Percentiles rank a stretch among this genome's conserved stretches.
Evolutionary conservation across 2,888 invertebrate genomes (phyloP).

Genomic region (Phasia obesa): DNA sequence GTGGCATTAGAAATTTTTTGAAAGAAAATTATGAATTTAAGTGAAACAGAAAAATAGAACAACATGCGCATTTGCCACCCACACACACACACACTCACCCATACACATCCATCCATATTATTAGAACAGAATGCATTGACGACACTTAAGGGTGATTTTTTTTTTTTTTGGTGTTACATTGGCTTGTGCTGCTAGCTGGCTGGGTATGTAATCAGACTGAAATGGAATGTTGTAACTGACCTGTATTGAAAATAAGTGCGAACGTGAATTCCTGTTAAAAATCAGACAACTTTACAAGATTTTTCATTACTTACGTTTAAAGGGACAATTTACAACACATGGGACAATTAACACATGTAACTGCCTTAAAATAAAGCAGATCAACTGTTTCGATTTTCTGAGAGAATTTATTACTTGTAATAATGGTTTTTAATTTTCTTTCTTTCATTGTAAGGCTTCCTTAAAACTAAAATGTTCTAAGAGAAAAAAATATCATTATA

Average conservation of each 20-base stretch:
- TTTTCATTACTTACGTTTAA: slow-evolving; percentile 23
- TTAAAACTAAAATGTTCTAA: too few relatives aligned
- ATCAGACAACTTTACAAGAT: slow-evolving; percentile 51
- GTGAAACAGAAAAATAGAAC: slow-evolving; percentile 5
- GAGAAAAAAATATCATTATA: too few relatives aligned
- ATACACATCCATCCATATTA: background rate
- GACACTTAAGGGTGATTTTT: slow-evolving; percentile 53
- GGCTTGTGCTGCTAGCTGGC: background rate
- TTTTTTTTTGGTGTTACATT: background rate
- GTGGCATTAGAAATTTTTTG: slow-evolving; percentile 76
- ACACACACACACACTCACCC: too few relatives aligned
- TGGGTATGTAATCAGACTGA: background rate
- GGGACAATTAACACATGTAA: background rate
- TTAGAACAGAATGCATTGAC: background rate
- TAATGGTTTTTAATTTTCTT: too few relatives aligned
- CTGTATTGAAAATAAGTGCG: background rate
- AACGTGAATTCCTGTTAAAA: slow-evolving; percentile 63
- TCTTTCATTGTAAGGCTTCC: too few relatives aligned
- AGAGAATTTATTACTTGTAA: too few relatives aligned
- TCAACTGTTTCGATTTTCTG: too few relatives aligned
- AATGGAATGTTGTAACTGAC: slow-evolving; percentile 34
- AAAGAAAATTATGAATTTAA: slow-evolving; percentile 22
- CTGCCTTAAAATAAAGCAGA: too few relatives aligned
- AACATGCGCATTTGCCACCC: slow-evolving; percentile 65
- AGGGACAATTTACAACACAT: too few relatives aligned